Percentiles rank a stretch among this genome's conserved stretches.
Conservation (phyloP, 2,888 invertebrate species). For the Scaptomyza flava region DNA sequence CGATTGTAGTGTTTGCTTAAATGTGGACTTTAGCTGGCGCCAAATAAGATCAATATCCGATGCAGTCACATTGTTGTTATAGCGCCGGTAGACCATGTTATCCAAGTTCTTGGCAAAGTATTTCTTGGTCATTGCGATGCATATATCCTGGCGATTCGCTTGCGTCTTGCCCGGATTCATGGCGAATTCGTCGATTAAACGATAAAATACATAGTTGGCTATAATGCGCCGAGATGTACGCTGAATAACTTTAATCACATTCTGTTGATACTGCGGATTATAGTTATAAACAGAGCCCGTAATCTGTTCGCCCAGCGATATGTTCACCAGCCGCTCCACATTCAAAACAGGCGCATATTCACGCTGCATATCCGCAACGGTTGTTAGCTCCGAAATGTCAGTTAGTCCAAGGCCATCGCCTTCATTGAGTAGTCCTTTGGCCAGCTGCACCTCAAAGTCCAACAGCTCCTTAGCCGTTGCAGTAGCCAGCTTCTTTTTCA, state of each 20-base stretch:
- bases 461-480: constrained; percentile 71
- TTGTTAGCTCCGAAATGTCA: constrained; percentile 46
- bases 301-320: constrained; percentile 61
- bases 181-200: constrained; percentile 66
- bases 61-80: constrained; percentile 65
- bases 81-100: constrained; percentile 77
- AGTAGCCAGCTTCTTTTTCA: constrained; percentile 46
- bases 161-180: constrained; percentile 34
- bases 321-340: constrained; percentile 65
- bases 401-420: constrained; percentile 45
- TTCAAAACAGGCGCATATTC: constrained; percentile 68
- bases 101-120: constrained; percentile 80
- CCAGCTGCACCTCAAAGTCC: constrained; percentile 76
- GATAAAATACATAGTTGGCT: constrained; percentile 82
- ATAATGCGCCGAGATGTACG: constrained; percentile 59
- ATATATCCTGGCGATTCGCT: constrained; percentile 45
- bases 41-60: constrained; percentile 75
- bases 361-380: constrained; percentile 56
- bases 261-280: constrained; percentile 61
- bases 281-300: constrained; percentile 66
- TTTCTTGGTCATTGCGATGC: constrained; percentile 62
- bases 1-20: constrained; percentile 59
- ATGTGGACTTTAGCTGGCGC: constrained; percentile 73
- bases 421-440: constrained; percentile 67
- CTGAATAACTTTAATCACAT: constrained; percentile 61